Percentiles rank a stretch among this genome's conserved stretches.
Conservation (phyloP, 2,797 vertebrate genomes). For the Leuciscus waleckii region DNA sequence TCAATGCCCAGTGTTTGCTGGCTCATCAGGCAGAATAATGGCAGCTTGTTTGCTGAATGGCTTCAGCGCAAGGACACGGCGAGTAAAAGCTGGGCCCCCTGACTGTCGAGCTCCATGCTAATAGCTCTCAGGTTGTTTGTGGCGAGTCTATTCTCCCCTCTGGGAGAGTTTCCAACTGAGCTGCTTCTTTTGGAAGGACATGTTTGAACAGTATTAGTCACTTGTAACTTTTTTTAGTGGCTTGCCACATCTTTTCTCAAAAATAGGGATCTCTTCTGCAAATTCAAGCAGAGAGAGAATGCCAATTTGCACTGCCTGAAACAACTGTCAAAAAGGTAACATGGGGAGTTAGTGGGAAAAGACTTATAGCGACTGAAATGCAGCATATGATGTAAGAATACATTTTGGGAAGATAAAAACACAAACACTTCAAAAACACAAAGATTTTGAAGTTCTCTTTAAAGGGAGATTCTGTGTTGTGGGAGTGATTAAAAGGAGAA, state of each 20-base stretch:
- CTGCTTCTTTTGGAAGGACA: conserved; percentile 63
- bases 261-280: conserved; percentile 53
- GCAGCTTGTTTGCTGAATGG: conserved; percentile 79
- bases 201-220: conserved; percentile 69
- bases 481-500: conserved; percentile 6
- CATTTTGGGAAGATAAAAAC: not conserved
- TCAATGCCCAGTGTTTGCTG: conserved; percentile 77
- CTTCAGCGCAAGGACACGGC: conserved; percentile 73
- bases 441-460: not conserved
- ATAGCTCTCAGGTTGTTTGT: conserved; percentile 67
- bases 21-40: conserved; percentile 80
- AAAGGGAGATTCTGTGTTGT: not conserved
- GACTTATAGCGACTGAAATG: conserved; percentile 10
- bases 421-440: not conserved
- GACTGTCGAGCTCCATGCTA: conserved; percentile 75
- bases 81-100: conserved; percentile 73
- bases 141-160: conserved; percentile 52
- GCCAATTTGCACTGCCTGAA: conserved; percentile 22
- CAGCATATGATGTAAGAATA: conserved; percentile 6
- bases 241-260: conserved; percentile 48
- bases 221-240: conserved; percentile 62
- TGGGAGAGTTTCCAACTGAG: conserved; percentile 42
- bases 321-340: conserved; percentile 9
- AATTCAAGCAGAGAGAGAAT: conserved; percentile 35
- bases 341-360: conserved; percentile 7